These are phyloP conservation scores for Rotaria sp. DNA, from an alignment of 2,888 invertebrate genomes.

Conservation along the genomic window DNA sequence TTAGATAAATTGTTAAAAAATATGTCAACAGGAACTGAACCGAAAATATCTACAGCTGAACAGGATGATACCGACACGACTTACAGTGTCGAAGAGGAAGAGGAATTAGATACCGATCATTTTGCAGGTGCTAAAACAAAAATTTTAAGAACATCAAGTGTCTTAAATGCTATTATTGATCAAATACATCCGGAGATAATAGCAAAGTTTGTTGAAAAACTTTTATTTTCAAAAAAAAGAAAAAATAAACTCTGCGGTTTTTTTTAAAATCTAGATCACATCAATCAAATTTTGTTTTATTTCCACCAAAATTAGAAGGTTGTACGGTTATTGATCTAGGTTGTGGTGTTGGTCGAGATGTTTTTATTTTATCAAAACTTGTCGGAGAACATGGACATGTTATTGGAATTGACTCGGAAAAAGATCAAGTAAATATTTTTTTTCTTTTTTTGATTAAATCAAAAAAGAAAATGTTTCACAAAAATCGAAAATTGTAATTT, in stretches of 20 bases:
- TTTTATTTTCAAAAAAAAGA: no score
- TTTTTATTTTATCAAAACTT: slow-evolving; percentile 44
- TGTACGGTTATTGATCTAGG: slow-evolving; percentile 48
- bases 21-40: background rate
- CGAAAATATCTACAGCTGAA: background rate
- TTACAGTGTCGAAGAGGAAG: background rate
- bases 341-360: slow-evolving; percentile 49
- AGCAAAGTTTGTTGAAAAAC: background rate
- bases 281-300: slow-evolving; percentile 42
- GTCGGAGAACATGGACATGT: slow-evolving; percentile 48
- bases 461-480: no score
- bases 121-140: background rate
- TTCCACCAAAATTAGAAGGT: slow-evolving; percentile 47
- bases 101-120: background rate
- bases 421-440: slow-evolving; percentile 46
- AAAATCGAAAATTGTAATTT: no score
- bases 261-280: background rate
- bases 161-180: background rate
- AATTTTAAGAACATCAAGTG: background rate
- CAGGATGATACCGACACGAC: background rate
- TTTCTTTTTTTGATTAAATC: no score
- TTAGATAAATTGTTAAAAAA: background rate
- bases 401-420: slow-evolving; percentile 50
- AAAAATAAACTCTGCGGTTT: no score
- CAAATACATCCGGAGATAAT: slow-evolving; percentile 7